These are phyloP conservation scores for Drosophila pegasa DNA, from an alignment of 2,888 invertebrate species.

Conservation along the genomic window DNA sequence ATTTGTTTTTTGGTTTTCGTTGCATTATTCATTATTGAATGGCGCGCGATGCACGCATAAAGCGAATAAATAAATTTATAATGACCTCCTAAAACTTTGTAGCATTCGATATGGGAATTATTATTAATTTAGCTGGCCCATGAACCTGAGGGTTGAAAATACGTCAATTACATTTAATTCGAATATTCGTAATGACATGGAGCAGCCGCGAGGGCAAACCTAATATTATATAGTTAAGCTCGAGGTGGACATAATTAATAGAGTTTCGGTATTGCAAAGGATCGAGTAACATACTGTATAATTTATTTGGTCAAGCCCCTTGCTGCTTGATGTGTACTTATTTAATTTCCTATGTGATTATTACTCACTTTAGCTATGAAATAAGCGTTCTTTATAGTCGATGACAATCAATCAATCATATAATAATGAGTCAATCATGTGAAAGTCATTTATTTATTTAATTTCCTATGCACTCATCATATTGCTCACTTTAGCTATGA, in stretches of 20 bases:
- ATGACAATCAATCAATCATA: too few relatives aligned
- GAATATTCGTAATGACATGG: constrained; percentile 16
- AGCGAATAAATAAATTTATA: constrained; percentile 52
- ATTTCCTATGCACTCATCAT: too few relatives aligned
- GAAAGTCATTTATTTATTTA: too few relatives aligned
- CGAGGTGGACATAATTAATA: not conserved
- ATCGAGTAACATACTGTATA: not conserved
- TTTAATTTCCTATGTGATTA: too few relatives aligned
- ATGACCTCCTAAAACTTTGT: constrained; percentile 45
- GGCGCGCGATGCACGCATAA: constrained; percentile 45
- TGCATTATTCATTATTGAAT: constrained; percentile 42
- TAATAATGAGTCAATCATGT: too few relatives aligned
- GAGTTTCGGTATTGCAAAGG: not conserved
- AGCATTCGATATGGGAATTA: constrained; percentile 40
- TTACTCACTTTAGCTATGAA: too few relatives aligned
- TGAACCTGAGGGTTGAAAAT: constrained; percentile 20
- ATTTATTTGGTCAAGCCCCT: not conserved
- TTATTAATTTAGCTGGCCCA: constrained; percentile 41
- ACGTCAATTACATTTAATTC: constrained; percentile 18
- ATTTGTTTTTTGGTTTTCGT: not conserved
- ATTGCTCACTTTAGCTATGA: too few relatives aligned
- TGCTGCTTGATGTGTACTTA: too few relatives aligned
- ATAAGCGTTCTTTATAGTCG: too few relatives aligned
- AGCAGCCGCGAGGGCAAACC: constrained; percentile 2
- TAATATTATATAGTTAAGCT: not conserved